Conservation (phyloP, 2,797 vertebrate species). For the Coendou prehensilis region DNA sequence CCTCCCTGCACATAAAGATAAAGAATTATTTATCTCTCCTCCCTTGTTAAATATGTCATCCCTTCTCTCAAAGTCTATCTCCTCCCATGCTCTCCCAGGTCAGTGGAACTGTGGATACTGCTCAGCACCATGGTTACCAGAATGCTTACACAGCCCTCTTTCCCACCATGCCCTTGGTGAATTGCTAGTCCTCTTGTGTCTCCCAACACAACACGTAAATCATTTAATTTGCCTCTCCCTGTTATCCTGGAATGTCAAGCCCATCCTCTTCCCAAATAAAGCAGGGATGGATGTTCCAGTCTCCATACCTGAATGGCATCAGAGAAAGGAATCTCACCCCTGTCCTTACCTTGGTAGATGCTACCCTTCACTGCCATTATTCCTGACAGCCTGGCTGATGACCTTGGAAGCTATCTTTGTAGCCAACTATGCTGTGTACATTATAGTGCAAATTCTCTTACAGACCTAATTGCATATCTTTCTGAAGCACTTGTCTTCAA, state of each 20-base stretch:
- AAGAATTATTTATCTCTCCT: constrained; percentile 67
- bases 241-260: constrained; percentile 63
- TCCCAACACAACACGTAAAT: background rate
- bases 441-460: background rate
- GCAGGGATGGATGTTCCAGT: background rate
- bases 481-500: constrained; percentile 30
- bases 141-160: background rate
- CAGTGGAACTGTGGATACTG: background rate
- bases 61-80: background rate
- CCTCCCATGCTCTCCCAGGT: constrained; percentile 18
- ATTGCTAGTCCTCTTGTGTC: background rate
- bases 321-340: background rate
- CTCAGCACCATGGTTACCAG: background rate
- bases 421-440: background rate
- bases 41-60: background rate
- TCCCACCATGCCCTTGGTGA: background rate
- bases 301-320: background rate
- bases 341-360: background rate
- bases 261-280: constrained; percentile 55
- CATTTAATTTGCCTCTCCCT: constrained; percentile 28
- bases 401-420: background rate
- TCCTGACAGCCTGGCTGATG: background rate
- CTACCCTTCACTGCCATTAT: background rate
- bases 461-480: background rate
- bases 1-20: constrained; percentile 72